Percentiles rank a stretch among this genome's conserved stretches.
Conservation (phyloP, 2,888 invertebrate genomes). For the Dinocampus coccinellae region DNA sequence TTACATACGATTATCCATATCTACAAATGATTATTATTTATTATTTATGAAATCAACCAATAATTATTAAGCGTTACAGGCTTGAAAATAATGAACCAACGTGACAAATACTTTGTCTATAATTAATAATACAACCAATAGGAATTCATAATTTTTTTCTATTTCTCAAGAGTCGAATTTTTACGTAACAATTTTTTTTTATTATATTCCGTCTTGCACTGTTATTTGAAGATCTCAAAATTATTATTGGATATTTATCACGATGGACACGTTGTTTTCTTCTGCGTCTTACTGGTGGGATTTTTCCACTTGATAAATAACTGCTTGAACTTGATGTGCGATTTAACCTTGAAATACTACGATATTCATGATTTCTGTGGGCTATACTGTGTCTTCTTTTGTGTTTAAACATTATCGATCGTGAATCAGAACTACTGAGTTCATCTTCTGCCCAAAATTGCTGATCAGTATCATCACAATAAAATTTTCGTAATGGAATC, state of each 20-base stretch:
- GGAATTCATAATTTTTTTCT: not conserved
- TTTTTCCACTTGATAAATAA: not conserved
- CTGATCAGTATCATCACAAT: conserved; percentile 56
- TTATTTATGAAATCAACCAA: not conserved
- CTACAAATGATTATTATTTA: too few species aligned
- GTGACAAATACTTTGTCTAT: not conserved
- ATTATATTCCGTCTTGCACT: not conserved
- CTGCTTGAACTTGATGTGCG: conserved; percentile 54
- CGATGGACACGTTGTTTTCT: not conserved
- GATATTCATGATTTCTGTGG: conserved; percentile 54
- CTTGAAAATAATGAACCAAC: not conserved
- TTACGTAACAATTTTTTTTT: not conserved
- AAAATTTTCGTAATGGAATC: conserved; percentile 14
- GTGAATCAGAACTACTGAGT: conserved; percentile 57
- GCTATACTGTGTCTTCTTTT: conserved; percentile 54
- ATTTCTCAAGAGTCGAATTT: not conserved
- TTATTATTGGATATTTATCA: not conserved
- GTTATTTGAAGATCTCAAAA: not conserved
- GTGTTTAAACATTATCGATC: conserved; percentile 42
- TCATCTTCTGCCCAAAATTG: conserved; percentile 63
- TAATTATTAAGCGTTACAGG: not conserved
- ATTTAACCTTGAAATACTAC: conserved; percentile 48
- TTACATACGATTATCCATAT: too few species aligned
- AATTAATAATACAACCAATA: not conserved
- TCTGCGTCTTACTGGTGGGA: not conserved